A percentile compares a stretch with the other conserved stretches of the same genome.
Evolutionary conservation across 1,140 invertebrate genomes (phyloP).

Genomic region (Spodoptera frugiperda): DNA sequence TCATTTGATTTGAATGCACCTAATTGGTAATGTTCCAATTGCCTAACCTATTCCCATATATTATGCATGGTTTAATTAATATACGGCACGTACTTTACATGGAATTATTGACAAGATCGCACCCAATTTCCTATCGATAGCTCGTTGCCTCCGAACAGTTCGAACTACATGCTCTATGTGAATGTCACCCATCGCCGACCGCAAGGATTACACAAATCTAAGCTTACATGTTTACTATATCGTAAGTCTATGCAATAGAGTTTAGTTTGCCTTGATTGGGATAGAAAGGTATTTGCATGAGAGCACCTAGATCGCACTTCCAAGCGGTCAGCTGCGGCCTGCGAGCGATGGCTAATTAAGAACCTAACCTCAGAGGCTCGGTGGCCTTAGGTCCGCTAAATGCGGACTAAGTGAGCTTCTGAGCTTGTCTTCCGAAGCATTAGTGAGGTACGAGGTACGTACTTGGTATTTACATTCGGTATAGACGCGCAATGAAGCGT

Average conservation of each 20-base stretch:
- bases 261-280: constrained; percentile 31
- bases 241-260: constrained; percentile 33
- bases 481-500: constrained; percentile 44
- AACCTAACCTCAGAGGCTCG: constrained; percentile 72
- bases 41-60: neutral
- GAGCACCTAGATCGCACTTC: constrained; percentile 62
- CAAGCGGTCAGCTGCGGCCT: constrained; percentile 76
- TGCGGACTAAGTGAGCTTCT: constrained; percentile 76
- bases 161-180: constrained; percentile 53
- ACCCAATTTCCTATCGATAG: constrained; percentile 50
- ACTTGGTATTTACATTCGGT: constrained; percentile 55
- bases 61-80: constrained; percentile 2
- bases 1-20: neutral
- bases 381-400: constrained; percentile 77
- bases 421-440: constrained; percentile 70
- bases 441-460: constrained; percentile 44
- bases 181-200: constrained; percentile 58
- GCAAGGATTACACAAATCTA: constrained; percentile 49
- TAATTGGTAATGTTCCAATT: too few species aligned
- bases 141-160: constrained; percentile 41
- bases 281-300: constrained; percentile 38
- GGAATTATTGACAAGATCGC: constrained; percentile 42
- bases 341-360: constrained; percentile 81
- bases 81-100: constrained; percentile 1
- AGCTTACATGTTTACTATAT: constrained; percentile 11